A percentile compares a stretch with the other conserved stretches of the same genome.
These are phyloP conservation scores for Brachylomia viminalis DNA, from an alignment of 2,888 invertebrate genomes.

Conservation along the genomic window DNA sequence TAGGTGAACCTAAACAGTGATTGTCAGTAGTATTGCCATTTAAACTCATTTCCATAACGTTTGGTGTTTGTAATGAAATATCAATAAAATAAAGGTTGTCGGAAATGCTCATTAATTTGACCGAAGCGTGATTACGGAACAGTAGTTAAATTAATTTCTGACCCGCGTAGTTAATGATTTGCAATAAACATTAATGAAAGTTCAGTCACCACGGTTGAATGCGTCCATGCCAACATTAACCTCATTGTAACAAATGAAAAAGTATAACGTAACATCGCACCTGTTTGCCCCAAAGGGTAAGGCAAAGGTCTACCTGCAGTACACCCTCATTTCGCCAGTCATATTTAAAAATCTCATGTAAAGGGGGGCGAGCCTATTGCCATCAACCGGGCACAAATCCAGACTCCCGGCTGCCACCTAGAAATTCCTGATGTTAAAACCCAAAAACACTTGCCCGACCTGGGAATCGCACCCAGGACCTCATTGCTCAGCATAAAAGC, in stretches of 20 bases:
- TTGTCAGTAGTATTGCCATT: neutral
- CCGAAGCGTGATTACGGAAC: slow-evolving; percentile 18
- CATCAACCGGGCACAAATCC: neutral
- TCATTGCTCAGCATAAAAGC: too few relatives aligned
- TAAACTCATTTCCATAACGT: neutral
- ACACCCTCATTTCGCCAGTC: neutral
- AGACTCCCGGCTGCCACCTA: neutral
- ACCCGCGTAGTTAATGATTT: slow-evolving; percentile 40
- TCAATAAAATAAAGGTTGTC: slow-evolving; percentile 7
- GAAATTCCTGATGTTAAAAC: neutral
- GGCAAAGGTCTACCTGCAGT: neutral
- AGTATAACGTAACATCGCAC: neutral
- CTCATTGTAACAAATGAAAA: slow-evolving; percentile 12
- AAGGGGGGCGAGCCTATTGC: too few relatives aligned
- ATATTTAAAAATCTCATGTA: too few relatives aligned
- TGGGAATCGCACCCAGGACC: neutral
- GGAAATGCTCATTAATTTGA: slow-evolving; percentile 21
- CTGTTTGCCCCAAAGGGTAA: neutral
- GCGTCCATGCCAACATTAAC: neutral
- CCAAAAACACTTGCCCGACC: neutral
- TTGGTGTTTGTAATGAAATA: neutral
- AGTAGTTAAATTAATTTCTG: slow-evolving; percentile 41
- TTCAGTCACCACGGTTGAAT: neutral
- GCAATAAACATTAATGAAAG: slow-evolving; percentile 24
- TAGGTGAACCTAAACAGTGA: neutral